These are phyloP conservation scores for Saccopteryx bilineata DNA, from an alignment of 2,113 vertebrate genomes.

Conservation along the genomic window DNA sequence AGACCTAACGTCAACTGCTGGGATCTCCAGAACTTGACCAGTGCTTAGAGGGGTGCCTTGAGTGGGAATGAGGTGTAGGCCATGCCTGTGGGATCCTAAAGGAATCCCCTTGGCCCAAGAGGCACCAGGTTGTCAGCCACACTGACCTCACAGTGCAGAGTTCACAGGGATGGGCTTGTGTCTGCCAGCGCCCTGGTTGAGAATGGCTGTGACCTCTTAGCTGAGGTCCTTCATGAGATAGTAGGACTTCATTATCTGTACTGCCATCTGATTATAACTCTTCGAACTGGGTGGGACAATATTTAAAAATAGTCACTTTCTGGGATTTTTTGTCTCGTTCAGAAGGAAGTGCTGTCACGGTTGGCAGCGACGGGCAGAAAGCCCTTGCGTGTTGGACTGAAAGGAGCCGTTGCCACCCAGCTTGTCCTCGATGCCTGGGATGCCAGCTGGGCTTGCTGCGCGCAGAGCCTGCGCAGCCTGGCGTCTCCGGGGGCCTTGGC, in stretches of 20 bases:
- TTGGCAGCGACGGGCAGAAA: not conserved
- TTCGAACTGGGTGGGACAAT: not conserved
- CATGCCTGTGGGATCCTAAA: not conserved
- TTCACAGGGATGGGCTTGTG: accelerated
- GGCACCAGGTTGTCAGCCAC: accelerated
- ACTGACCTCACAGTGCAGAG: not conserved
- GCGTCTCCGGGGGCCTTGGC: not conserved
- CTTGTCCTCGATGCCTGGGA: not conserved
- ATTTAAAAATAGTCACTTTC: not conserved
- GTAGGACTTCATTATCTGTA: not conserved
- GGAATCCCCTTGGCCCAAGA: not conserved
- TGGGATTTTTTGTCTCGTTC: not conserved
- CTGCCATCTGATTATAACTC: not conserved
- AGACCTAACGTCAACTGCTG: not conserved
- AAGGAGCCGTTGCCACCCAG: not conserved
- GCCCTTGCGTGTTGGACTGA: not conserved
- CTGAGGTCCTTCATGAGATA: not conserved
- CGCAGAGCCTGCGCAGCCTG: not conserved
- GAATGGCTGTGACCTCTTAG: not conserved
- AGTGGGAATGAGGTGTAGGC: accelerated
- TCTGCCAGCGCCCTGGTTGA: not conserved
- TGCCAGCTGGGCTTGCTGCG: not conserved
- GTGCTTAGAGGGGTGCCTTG: not conserved
- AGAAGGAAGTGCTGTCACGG: conserved; percentile 39
- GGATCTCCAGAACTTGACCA: not conserved